These are phyloP conservation scores for Myopa testacea DNA, from an alignment of 2,888 invertebrate species.

Conservation along the genomic window DNA sequence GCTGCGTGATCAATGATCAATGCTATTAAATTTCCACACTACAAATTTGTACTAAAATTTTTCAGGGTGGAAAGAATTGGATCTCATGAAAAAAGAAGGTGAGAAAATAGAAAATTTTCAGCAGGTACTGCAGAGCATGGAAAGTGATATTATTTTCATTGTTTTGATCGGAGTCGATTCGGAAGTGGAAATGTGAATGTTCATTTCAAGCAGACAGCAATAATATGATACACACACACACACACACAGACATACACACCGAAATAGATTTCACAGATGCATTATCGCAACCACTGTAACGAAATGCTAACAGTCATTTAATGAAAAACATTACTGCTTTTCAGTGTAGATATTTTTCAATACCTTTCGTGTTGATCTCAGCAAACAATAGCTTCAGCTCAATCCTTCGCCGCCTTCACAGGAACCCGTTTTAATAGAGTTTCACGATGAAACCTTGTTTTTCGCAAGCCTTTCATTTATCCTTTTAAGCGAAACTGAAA, in stretches of 20 bases:
- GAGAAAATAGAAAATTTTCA: constrained; percentile 18
- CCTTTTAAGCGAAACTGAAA: constrained; percentile 51
- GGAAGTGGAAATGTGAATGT: not conserved
- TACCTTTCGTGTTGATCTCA: not conserved
- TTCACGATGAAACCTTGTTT: constrained; percentile 24
- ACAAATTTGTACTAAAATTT: not conserved
- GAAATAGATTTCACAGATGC: no score
- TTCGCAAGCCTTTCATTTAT: constrained; percentile 58
- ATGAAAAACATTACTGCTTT: not conserved
- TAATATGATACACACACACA: not conserved
- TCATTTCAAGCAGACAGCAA: not conserved
- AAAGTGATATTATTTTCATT: constrained; percentile 23
- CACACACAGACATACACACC: no score
- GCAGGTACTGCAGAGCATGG: constrained; percentile 20
- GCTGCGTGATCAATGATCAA: constrained; percentile 10
- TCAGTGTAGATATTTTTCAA: not conserved
- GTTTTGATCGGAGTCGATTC: not conserved
- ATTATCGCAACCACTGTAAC: constrained; percentile 20
- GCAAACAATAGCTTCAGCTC: not conserved
- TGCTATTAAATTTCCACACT: constrained; percentile 31
- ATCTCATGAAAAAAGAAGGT: constrained; percentile 14
- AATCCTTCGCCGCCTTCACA: constrained; percentile 6
- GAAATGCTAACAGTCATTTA: constrained; percentile 30
- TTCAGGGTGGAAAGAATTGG: not conserved
- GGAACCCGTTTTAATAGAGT: constrained; percentile 43